Conservation (phyloP, 30 jellyfish, hydroid and myxozoan genomes). For the Turritopsis dohrnii region DNA sequence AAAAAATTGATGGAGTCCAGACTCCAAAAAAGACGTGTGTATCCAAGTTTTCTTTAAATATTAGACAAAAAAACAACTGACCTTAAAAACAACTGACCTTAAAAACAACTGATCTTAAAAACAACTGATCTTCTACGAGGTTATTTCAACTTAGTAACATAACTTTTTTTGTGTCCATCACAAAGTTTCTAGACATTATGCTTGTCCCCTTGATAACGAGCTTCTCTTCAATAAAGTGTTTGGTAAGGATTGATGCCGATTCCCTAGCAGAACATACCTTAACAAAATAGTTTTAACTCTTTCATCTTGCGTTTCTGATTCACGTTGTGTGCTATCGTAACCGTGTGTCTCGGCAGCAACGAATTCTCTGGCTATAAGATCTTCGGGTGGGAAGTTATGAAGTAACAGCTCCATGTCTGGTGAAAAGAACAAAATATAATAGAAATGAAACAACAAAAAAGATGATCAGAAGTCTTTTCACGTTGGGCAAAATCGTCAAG, state of each 20-base stretch:
- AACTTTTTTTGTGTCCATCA: no score
- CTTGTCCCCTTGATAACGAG: background rate
- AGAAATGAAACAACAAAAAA: background rate
- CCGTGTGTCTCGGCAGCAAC: slow-evolving; percentile 62
- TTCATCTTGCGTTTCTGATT: slow-evolving; percentile 80
- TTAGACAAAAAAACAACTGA: no score
- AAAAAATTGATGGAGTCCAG: no score
- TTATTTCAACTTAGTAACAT: no score
- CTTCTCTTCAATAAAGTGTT: background rate
- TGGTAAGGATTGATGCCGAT: background rate
- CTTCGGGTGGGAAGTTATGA: background rate
- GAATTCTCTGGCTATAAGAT: slow-evolving; percentile 49
- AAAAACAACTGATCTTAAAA: no score
- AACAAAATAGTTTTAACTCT: slow-evolving; percentile 64
- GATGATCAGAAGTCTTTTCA: no score
- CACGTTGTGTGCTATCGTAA: slow-evolving; percentile 34
- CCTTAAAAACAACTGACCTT: no score
- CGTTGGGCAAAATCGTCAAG: no score
- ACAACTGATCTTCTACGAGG: no score
- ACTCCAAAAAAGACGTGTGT: no score
- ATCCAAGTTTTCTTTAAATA: no score
- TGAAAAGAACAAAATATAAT: no score
- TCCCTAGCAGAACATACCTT: slow-evolving; percentile 38
- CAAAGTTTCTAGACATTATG: background rate
- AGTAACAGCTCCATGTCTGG: background rate